phyloP scores from a whole-genome alignment of 1,140 invertebrate species.

The Apis laboriosa region DNA sequence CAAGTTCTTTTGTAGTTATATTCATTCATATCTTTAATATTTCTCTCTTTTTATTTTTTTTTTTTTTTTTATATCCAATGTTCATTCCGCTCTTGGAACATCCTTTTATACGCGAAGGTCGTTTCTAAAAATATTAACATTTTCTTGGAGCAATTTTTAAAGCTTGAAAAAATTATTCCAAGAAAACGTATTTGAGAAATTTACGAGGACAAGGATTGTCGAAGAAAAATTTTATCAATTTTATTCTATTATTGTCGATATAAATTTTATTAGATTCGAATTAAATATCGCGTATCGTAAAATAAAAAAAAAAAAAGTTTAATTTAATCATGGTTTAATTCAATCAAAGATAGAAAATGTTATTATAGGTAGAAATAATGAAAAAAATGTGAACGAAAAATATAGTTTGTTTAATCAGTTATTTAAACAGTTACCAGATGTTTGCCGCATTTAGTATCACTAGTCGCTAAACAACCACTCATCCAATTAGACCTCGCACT shows the following conservation, averaged over 20 bases:
- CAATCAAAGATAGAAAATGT: background rate
- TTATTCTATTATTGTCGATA: no score
- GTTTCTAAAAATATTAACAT: background rate
- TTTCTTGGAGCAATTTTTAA: background rate
- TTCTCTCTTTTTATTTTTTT: no score
- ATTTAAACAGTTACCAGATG: background rate
- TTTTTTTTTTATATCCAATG: background rate
- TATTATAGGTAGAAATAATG: background rate
- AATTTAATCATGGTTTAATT: no score
- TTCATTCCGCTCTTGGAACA: background rate
- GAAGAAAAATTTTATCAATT: no score
- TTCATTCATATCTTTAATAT: no score
- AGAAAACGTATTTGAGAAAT: no score
- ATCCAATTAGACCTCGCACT: background rate
- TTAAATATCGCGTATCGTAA: no score
- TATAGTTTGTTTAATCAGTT: background rate
- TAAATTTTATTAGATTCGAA: no score
- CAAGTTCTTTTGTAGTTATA: no score
- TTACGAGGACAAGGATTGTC: no score
- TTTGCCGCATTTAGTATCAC: background rate
- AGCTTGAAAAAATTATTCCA: background rate
- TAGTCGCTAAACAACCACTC: background rate
- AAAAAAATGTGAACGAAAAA: background rate
- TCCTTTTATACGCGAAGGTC: background rate
- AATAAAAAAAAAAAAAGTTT: no score